Evolutionary conservation across 2,797 vertebrate genomes (phyloP).

Genomic region (Oceanodroma leucorhoa): DNA sequence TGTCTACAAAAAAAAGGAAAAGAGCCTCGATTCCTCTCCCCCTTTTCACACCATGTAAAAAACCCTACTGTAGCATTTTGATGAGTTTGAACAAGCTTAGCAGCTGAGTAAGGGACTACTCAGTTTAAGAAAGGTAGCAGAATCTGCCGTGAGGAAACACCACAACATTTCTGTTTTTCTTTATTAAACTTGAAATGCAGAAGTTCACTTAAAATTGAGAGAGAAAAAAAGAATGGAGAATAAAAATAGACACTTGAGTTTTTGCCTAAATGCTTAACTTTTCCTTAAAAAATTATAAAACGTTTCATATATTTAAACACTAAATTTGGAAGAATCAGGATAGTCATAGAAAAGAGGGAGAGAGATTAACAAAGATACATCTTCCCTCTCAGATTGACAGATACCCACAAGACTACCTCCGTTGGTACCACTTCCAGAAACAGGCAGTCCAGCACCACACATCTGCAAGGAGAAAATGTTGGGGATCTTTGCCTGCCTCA

Average conservation of each 20-base stretch:
- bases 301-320: neutral
- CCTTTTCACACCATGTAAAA: neutral
- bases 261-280: neutral
- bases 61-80: neutral
- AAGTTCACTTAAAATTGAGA: neutral
- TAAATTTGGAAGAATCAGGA: conserved; percentile 3
- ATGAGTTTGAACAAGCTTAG: neutral
- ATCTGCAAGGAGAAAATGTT: conserved; percentile 96
- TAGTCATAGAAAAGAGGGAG: conserved; percentile 36
- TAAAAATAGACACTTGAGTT: neutral
- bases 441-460: conserved; percentile 89
- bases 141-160: neutral
- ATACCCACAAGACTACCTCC: conserved; percentile 94
- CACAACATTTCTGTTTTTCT: neutral
- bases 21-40: conserved; percentile 1
- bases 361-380: conserved; percentile 25
- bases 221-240: neutral
- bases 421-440: conserved; percentile 78
- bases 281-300: neutral
- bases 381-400: conserved; percentile 67
- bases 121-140: neutral
- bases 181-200: neutral
- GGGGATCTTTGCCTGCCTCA: conserved; percentile 86
- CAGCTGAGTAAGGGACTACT: neutral
- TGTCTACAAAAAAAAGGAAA: neutral